Conservation (phyloP, 2,797 vertebrate genomes). For the Odontamblyopus rebecca region DNA sequence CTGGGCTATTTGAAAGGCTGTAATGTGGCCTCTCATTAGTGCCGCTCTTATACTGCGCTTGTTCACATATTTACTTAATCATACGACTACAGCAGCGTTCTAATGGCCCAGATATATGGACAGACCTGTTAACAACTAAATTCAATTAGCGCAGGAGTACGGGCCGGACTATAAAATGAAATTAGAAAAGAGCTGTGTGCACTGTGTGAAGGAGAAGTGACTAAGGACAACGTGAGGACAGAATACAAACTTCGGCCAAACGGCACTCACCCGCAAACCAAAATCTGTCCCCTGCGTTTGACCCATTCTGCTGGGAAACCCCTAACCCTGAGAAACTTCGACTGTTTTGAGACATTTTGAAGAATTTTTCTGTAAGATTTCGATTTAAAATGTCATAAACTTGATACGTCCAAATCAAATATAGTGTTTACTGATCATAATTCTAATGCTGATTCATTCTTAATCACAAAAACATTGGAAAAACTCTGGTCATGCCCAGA, state of each 20-base stretch:
- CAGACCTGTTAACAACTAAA: slow-evolving; percentile 52
- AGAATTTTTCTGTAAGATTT: no score
- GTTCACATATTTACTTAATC: slow-evolving; percentile 61
- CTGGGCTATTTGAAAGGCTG: slow-evolving; percentile 33
- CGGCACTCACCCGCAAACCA: background rate
- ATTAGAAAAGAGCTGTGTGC: background rate
- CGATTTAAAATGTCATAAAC: no score
- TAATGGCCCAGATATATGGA: slow-evolving; percentile 46
- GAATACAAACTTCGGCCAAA: background rate
- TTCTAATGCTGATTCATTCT: no score
- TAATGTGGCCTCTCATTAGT: slow-evolving; percentile 45
- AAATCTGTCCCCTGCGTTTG: no score
- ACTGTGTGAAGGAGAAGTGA: background rate
- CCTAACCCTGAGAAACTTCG: no score
- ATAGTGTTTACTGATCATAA: no score
- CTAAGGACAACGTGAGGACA: background rate
- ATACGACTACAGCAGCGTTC: slow-evolving; percentile 38
- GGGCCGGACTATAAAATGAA: slow-evolving; percentile 4
- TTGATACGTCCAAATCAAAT: no score
- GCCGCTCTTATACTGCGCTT: slow-evolving; percentile 44
- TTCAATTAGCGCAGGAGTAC: slow-evolving; percentile 40
- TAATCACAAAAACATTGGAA: no score
- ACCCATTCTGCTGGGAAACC: no score
- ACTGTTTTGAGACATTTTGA: no score
- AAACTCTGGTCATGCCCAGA: no score